phyloP scores from a whole-genome alignment of 2,113 vertebrate genomes.

The Sisor rabdophorus region DNA sequence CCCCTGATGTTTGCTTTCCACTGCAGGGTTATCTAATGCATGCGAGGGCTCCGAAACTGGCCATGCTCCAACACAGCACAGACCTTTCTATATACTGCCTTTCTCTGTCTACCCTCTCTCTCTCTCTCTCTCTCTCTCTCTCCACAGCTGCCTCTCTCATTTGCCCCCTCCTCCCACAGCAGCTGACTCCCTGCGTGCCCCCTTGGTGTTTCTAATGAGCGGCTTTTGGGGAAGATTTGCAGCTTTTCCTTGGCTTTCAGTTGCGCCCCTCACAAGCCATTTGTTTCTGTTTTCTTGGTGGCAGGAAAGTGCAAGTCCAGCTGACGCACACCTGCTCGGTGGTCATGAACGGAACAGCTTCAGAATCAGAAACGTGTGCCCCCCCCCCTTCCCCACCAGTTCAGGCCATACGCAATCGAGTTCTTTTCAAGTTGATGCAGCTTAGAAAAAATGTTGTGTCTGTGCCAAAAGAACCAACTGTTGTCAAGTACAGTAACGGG shows the following conservation, averaged over 20 bases:
- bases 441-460: conserved; percentile 20
- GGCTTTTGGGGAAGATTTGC: conserved; percentile 42
- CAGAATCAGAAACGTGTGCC: conserved; percentile 33
- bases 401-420: conserved; percentile 26
- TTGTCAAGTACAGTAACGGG: background rate
- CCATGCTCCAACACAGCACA: conserved; percentile 48
- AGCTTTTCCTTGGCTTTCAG: conserved; percentile 34
- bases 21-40: conserved; percentile 52
- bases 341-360: conserved; percentile 45
- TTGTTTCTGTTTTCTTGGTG: conserved; percentile 45
- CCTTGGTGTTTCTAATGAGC: conserved; percentile 43
- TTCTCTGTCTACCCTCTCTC: conserved; percentile 40
- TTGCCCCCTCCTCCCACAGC: conserved; percentile 34
- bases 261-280: conserved; percentile 35
- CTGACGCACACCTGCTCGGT: conserved; percentile 54
- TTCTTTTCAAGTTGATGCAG: conserved; percentile 16
- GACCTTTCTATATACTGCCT: conserved; percentile 51
- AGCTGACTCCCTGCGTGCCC: conserved; percentile 43
- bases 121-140: conserved; percentile 47
- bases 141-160: conserved; percentile 49
- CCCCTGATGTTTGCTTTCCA: conserved; percentile 46
- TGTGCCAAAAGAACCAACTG: conserved; percentile 12
- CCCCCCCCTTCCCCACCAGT: background rate
- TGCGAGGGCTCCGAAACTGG: conserved; percentile 45
- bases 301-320: conserved; percentile 43